Percentiles rank a stretch among this genome's conserved stretches.
phyloP scores from a whole-genome alignment of 1,140 invertebrate genomes.

The Drosophila ohnishii region DNA sequence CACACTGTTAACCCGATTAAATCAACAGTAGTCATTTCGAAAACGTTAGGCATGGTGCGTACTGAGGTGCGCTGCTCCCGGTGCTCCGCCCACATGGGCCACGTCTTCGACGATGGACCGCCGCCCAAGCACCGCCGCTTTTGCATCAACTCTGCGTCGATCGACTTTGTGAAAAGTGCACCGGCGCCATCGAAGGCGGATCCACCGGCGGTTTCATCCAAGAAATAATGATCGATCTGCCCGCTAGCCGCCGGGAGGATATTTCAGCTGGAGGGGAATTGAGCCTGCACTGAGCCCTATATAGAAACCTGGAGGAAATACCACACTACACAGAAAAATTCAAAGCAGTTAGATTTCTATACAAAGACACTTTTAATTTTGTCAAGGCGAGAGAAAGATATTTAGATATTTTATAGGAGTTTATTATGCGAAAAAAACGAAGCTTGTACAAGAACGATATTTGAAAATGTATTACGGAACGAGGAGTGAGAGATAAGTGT shows the following conservation, averaged over 20 bases:
- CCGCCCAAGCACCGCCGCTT: constrained; percentile 95
- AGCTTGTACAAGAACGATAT: constrained; percentile 29
- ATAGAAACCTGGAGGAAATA: constrained; percentile 24
- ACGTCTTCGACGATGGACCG: constrained; percentile 98
- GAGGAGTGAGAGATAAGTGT: constrained; percentile 38
- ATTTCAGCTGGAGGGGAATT: constrained; percentile 13
- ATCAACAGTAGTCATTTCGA: constrained; percentile 83
- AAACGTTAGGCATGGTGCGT: constrained; percentile 89
- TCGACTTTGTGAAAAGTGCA: constrained; percentile 87
- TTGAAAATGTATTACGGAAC: constrained; percentile 34
- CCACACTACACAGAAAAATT: constrained; percentile 3
- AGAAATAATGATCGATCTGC: constrained; percentile 84
- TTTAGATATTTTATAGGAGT: constrained; percentile 64
- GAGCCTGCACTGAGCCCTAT: constrained; percentile 1
- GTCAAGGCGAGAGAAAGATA: constrained; percentile 20
- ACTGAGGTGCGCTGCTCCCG: constrained; percentile 94
- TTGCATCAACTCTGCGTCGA: constrained; percentile 96
- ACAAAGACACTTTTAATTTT: constrained; percentile 10
- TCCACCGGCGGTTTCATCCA: constrained; percentile 63
- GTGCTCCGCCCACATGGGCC: constrained; percentile 97
- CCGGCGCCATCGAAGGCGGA: constrained; percentile 44
- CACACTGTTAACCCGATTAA: constrained; percentile 65
- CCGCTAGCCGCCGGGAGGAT: not conserved
- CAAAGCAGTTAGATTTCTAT: constrained; percentile 10
- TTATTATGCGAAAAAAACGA: constrained; percentile 45